phyloP scores from a whole-genome alignment of 2,113 vertebrate genomes.

The Pachyramphus minor region DNA sequence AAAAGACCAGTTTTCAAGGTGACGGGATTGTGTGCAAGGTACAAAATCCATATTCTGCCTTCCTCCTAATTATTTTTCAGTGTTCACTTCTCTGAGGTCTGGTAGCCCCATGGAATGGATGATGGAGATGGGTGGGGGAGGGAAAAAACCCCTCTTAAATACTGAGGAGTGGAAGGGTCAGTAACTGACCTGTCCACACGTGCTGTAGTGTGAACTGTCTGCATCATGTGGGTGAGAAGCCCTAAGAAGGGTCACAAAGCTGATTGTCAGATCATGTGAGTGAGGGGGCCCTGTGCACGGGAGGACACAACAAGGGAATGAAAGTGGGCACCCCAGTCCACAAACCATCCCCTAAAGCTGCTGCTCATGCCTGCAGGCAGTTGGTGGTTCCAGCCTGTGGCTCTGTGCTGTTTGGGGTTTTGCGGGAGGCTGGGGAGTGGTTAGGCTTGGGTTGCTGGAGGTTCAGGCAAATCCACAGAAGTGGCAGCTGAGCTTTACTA shows the following conservation, averaged over 20 bases:
- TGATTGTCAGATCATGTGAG: neutral
- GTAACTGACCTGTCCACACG: neutral
- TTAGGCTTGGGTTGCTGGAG: neutral
- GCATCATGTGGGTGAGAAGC: neutral
- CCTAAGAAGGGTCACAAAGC: neutral
- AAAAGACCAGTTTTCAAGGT: neutral
- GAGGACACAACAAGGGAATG: neutral
- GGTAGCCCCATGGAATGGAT: neutral
- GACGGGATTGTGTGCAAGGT: neutral
- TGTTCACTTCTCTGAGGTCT: neutral
- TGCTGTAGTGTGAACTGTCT: neutral
- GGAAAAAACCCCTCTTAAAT: neutral
- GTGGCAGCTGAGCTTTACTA: neutral
- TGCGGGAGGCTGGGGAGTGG: neutral
- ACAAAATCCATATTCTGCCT: neutral
- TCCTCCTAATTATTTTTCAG: neutral
- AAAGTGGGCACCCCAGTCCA: neutral
- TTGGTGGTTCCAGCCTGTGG: neutral
- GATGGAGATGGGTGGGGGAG: neutral
- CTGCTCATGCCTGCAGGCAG: neutral
- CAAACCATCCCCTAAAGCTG: neutral
- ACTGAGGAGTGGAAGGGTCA: neutral
- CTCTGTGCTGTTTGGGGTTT: neutral
- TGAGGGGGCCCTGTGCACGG: neutral
- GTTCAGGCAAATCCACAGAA: neutral